Percentiles rank a stretch among this genome's conserved stretches.
These are phyloP conservation scores for Bellardia bayeri DNA, from an alignment of 2,888 invertebrate genomes.

Conservation along the genomic window DNA sequence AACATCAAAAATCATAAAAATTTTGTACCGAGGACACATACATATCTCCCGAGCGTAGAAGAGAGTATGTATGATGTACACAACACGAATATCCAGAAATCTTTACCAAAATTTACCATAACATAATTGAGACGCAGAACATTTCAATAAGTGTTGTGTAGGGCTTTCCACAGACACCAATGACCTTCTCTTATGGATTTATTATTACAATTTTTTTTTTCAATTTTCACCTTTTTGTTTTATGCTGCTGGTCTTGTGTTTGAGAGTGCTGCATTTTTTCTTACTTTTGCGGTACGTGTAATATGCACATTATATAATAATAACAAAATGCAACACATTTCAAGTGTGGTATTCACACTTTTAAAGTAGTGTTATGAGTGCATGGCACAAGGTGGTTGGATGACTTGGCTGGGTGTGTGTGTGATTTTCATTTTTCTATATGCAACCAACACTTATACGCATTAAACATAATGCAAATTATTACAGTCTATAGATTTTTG, in stretches of 20 bases:
- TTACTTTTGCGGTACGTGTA: constrained; percentile 35
- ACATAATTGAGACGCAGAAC: too few relatives aligned
- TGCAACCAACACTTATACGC: constrained; percentile 57
- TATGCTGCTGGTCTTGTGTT: constrained; percentile 33
- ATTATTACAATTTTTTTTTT: neutral
- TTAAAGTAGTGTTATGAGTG: constrained; percentile 67
- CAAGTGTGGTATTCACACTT: constrained; percentile 75
- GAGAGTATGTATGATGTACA: too few relatives aligned
- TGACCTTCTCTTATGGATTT: neutral
- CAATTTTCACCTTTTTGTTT: constrained; percentile 28
- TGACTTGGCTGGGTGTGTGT: constrained; percentile 21
- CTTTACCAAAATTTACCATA: too few relatives aligned
- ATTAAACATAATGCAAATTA: constrained; percentile 65
- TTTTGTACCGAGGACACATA: too few relatives aligned
- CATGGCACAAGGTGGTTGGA: constrained; percentile 51
- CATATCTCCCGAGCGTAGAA: too few relatives aligned
- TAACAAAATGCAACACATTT: constrained; percentile 75
- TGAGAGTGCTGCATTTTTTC: neutral
- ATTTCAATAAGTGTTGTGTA: neutral
- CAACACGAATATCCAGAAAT: too few relatives aligned
- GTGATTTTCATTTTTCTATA: constrained; percentile 33
- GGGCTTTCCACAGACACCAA: constrained; percentile 8
- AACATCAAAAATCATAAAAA: too few relatives aligned
- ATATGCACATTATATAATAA: constrained; percentile 66
- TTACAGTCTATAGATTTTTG: constrained; percentile 70